These are phyloP conservation scores for Montipora capricornis DNA, from an alignment of 64 coral and sea anemone genomes.

Conservation along the genomic window DNA sequence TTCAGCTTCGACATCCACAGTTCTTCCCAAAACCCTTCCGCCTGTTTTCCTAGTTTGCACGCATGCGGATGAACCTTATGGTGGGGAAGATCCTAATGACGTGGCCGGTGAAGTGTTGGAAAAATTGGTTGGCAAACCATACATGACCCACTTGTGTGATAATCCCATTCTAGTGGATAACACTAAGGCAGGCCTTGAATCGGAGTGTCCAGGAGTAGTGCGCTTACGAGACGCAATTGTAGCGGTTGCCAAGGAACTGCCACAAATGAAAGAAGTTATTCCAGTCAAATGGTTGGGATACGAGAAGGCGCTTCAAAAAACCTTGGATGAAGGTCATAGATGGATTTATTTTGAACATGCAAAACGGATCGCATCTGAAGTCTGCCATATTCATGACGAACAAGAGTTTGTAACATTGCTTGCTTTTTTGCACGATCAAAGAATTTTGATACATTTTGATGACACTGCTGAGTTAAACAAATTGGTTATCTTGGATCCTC, in stretches of 20 bases:
- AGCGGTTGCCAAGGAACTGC: not conserved
- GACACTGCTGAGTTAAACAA: too few species aligned
- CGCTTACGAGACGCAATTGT: not conserved
- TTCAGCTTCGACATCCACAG: too few species aligned
- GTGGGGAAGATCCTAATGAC: not conserved
- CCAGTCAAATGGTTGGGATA: conserved; percentile 10
- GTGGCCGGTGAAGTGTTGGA: not conserved
- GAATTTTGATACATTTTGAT: too few species aligned
- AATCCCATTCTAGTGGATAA: conserved; percentile 5
- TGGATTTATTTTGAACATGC: too few species aligned
- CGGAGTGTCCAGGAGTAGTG: not conserved
- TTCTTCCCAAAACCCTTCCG: too few species aligned
- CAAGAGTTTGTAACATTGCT: too few species aligned
- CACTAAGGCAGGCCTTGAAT: conserved; percentile 2
- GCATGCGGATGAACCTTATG: not conserved
- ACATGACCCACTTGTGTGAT: not conserved
- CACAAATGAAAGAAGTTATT: not conserved
- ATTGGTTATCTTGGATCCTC: too few species aligned
- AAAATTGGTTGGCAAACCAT: not conserved
- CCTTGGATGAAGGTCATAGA: too few species aligned
- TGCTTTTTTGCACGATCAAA: too few species aligned
- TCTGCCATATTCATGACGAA: too few species aligned
- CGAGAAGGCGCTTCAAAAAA: not conserved
- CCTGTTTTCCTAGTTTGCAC: too few species aligned
- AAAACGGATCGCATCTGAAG: too few species aligned